A percentile compares a stretch with the other conserved stretches of the same genome.
phyloP scores from a whole-genome alignment of 2,113 vertebrate genomes.

The Oryzias melastigma region DNA sequence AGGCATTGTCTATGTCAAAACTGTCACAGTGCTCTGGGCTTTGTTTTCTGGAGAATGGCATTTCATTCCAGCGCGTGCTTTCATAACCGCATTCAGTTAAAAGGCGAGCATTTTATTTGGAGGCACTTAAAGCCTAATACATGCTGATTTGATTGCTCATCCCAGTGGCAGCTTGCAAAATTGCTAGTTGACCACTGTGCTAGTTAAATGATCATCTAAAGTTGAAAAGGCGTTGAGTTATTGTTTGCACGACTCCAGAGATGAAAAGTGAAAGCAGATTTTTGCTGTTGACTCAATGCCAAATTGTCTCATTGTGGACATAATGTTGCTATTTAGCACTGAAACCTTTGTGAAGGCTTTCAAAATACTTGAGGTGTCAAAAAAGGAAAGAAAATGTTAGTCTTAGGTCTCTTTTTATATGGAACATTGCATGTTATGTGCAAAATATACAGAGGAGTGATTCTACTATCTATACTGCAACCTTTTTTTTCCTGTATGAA shows the following conservation, averaged over 20 bases:
- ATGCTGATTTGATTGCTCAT: constrained; percentile 78
- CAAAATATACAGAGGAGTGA: constrained; percentile 12
- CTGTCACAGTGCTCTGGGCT: constrained; percentile 88
- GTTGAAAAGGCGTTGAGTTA: constrained; percentile 76
- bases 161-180: constrained; percentile 73
- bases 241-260: constrained; percentile 45
- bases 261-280: constrained; percentile 36
- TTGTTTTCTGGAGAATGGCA: constrained; percentile 81
- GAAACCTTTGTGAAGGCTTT: constrained; percentile 55
- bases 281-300: constrained; percentile 49
- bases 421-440: background rate
- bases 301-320: constrained; percentile 69
- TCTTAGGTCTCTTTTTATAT: background rate
- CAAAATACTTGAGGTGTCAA: background rate
- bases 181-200: constrained; percentile 64
- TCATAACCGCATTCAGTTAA: constrained; percentile 75
- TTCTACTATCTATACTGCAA: constrained; percentile 26
- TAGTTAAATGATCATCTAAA: constrained; percentile 71
- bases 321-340: constrained; percentile 66
- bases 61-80: constrained; percentile 88
- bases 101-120: constrained; percentile 69
- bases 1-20: constrained; percentile 94
- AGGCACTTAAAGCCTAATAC: constrained; percentile 71
- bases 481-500: constrained; percentile 17
- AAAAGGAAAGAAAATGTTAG: too few relatives aligned